Base-by-base conservation (phyloP, 2,797 vertebrate genomes). In the Catamblyrhynchus diadema region DNA sequence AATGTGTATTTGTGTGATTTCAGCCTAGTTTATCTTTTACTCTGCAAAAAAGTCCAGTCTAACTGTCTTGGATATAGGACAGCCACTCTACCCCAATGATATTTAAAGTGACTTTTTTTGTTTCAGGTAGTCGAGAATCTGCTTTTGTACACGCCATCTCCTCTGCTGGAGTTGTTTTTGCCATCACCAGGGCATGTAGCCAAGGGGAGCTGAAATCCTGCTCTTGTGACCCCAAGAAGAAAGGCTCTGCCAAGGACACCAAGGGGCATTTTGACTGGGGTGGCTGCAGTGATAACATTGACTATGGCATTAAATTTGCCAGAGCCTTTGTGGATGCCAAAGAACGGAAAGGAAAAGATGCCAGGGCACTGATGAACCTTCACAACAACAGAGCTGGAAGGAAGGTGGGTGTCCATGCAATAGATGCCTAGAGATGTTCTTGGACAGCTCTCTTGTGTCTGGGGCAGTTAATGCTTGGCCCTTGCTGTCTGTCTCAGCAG, bases 101-200 rank as follows among this genome's bases (percentile, higher is more conserved):
- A 85, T 86, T 96, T 93, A 87, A 95, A 92, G 80, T 0, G 14
- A 37, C 42, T 42, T 93, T 81, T 95, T 96, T 93, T 91, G 70
- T 97, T 96, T 62, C 97, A 99, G 99, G 99, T 97, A 99, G 99
- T 96, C 98, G 99, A 42, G 99, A 99, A 93, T 99, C 99, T 48
- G 99, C 99, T 89, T 99, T 99, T 94, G 98, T 99, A 81, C 99
- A 99, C 4, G 99, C 99, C 96, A 98, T 99, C 97, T 99, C 99
- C 80, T 99, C 99, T 1, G 99, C 99, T 14, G 99, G 99, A 18
- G 98, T 99, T 95, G 99, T 99, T 33, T 98, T 99, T 98, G 98
- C 99, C 15, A 94, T 99, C 97, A 99, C 99, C 7, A 98, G 99
- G 54, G 99, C 99, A 53, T 99, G 99, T 97, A 99, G 99, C 97